Base-by-base conservation (phyloP, 2,113 vertebrate genomes). In the Dipodomys ordii region DNA sequence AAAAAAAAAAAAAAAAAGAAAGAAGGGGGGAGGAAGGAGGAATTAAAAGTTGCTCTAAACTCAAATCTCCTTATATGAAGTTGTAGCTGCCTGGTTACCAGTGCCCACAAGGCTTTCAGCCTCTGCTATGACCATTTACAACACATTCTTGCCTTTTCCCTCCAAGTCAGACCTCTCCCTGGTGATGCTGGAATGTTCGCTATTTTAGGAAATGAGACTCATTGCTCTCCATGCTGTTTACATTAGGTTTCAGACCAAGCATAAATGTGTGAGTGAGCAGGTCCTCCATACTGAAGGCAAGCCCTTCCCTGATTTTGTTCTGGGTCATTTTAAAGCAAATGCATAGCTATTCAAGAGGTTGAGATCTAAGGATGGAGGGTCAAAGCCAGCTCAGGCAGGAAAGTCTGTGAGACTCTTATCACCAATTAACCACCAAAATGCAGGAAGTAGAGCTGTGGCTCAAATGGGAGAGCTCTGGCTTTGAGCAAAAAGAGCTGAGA, bases 131-230 rank as follows among this genome's bases (percentile, higher is more conserved):
- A 87, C 27, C 81, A 12, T 79, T 94, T 30, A 92, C 57, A 88
- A n/a, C 25, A 15, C 76, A 91, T 92, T 96, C 72, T 91, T 94
- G 92, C 73, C 85, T 93, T 77, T 76, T 49, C 78, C 78, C 9
- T 86, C 53, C 67, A 60, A 2, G 7, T 85, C 74, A 92, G 74
- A 79, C 67, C 23, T 93, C 92, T 95, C 95, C 93, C 80, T 86
- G 90, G 96, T 60, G 93, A 96, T 84, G 0, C 30, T 74, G 89
- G 91, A 94, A 96, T 85, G 95, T 86, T 91, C 68, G 79, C 93
- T 92, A 94, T 97, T 97, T 96, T 94, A 87, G 95, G 96, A 97
- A 94, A 85, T 72, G 44, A 0, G 77, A 64, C 81, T 86, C 69
- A 74, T 15, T 93, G 86, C 89, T 62, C 16, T 81, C 84, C 83